These are phyloP conservation scores for Tupaia tana DNA, from an alignment of 2,113 vertebrate genomes.

Conservation along the genomic window DNA sequence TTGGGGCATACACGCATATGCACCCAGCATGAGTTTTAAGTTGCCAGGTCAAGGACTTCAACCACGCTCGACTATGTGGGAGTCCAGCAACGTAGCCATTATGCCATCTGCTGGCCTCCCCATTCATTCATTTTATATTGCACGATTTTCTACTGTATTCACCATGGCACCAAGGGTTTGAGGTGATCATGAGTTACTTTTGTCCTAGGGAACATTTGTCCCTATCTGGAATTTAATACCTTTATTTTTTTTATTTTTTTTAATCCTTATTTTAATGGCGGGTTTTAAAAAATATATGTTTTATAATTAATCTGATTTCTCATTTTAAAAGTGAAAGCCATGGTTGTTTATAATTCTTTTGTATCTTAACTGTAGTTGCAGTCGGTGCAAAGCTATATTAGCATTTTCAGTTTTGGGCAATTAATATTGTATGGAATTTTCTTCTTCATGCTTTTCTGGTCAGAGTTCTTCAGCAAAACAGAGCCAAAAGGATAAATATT, in stretches of 20 bases:
- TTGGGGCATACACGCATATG: too few relatives aligned
- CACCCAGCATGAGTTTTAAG: too few relatives aligned
- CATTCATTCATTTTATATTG: not conserved
- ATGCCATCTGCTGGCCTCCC: not conserved
- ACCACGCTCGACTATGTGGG: too few relatives aligned
- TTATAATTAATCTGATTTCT: not conserved
- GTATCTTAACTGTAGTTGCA: not conserved
- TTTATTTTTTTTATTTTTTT: not conserved
- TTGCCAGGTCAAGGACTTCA: too few relatives aligned
- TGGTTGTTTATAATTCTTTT: not conserved
- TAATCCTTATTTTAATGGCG: not conserved
- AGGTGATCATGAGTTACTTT: not conserved
- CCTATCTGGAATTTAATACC: not conserved
- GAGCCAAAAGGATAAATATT: too few relatives aligned
- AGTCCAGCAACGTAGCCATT: too few relatives aligned
- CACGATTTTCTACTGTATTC: not conserved
- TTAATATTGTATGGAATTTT: not conserved
- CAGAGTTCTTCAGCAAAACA: too few relatives aligned
- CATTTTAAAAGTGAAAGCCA: not conserved
- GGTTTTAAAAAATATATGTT: not conserved
- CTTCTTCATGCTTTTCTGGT: not conserved
- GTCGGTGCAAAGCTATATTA: not conserved
- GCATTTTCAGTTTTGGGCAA: not conserved
- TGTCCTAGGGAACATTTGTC: not conserved
- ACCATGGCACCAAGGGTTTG: not conserved